These are phyloP conservation scores for Coptotermes formosanus DNA, from an alignment of 1,140 invertebrate genomes.

Conservation along the genomic window DNA sequence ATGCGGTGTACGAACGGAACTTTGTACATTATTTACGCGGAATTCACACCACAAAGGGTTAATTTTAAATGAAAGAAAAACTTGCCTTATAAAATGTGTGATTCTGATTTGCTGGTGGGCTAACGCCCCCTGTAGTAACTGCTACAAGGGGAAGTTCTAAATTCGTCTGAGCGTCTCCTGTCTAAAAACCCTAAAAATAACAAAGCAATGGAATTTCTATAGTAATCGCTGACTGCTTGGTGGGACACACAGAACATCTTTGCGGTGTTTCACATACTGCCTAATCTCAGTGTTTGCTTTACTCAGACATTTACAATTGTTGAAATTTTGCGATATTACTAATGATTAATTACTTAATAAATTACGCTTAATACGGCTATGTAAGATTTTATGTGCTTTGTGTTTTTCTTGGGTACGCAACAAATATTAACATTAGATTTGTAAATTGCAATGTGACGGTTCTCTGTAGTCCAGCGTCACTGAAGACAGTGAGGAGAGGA, in stretches of 20 bases:
- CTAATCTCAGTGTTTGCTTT: not conserved
- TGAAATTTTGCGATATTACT: no score
- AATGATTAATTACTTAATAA: no score
- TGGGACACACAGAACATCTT: not conserved
- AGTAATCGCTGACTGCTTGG: not conserved
- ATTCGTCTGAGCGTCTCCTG: not conserved
- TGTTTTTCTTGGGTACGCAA: no score
- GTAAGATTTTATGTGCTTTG: no score
- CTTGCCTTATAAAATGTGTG: not conserved
- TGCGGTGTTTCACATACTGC: not conserved
- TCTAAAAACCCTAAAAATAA: slow-evolving; percentile 4
- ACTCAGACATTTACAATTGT: no score
- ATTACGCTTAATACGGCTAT: no score
- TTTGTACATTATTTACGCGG: no score
- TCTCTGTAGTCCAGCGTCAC: no score
- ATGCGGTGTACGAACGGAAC: no score
- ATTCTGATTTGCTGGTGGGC: not conserved
- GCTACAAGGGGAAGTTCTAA: not conserved
- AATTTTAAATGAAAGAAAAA: not conserved
- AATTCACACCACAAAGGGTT: not conserved
- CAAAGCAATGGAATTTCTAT: slow-evolving; percentile 6
- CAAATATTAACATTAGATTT: no score
- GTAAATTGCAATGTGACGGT: no score
- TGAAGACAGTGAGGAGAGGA: no score
- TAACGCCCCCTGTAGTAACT: not conserved